These are phyloP conservation scores for Chiroxiphia lanceolata DNA, from an alignment of 2,797 vertebrate species.

Conservation along the genomic window DNA sequence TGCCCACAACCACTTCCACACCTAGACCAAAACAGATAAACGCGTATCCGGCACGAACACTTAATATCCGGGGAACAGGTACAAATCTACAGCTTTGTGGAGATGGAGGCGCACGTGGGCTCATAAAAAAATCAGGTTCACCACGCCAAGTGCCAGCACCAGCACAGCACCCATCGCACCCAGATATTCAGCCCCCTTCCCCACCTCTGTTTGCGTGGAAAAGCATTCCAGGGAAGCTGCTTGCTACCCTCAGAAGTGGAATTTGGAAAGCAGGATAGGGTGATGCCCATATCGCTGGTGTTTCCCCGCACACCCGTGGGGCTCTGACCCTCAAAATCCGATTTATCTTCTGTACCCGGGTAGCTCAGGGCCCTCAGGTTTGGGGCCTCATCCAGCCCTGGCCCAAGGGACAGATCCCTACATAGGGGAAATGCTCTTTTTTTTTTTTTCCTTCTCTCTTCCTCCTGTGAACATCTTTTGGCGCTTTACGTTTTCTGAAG, in stretches of 20 bases:
- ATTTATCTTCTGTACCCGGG: neutral
- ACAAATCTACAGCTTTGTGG: fast-evolving
- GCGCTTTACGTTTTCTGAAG: neutral
- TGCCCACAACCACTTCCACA: neutral
- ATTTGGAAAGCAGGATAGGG: neutral
- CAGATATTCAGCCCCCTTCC: neutral
- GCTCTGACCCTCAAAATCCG: neutral
- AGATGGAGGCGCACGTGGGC: fast-evolving
- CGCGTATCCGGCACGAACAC: fast-evolving
- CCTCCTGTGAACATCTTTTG: fast-evolving
- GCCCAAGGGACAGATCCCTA: neutral
- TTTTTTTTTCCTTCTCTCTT: neutral
- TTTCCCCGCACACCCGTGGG: neutral
- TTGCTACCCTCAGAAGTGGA: fast-evolving
- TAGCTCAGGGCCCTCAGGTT: neutral
- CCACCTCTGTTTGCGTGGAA: fast-evolving
- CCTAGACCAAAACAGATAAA: neutral
- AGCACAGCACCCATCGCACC: neutral
- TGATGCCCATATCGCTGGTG: fast-evolving
- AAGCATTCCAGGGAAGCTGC: neutral
- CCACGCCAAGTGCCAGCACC: neutral
- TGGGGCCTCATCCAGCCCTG: neutral
- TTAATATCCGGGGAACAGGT: fast-evolving
- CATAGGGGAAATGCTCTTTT: fast-evolving
- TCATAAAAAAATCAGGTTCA: neutral